phyloP scores from a whole-genome alignment of 2,888 invertebrate genomes.

The Apoda limacodes region DNA sequence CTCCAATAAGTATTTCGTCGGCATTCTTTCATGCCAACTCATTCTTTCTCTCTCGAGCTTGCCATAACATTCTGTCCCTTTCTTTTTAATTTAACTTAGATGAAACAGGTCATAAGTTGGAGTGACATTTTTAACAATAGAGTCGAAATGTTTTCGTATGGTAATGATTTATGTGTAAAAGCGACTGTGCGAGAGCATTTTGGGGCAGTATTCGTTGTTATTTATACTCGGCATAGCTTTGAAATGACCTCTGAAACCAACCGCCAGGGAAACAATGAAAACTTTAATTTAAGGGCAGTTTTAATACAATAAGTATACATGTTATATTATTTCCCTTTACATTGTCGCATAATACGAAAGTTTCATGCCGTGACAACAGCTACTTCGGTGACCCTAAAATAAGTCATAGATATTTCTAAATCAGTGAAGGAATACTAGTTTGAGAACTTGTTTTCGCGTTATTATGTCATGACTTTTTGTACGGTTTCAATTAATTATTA shows the following conservation, averaged over 20 bases:
- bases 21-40: constrained; percentile 45
- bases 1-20: constrained; percentile 31
- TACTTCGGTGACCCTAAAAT: too few relatives aligned
- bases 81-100: constrained; percentile 58
- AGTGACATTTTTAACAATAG: constrained; percentile 68
- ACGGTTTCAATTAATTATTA: too few relatives aligned
- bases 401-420: too few relatives aligned
- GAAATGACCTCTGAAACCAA: constrained; percentile 33
- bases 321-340: too few relatives aligned
- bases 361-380: too few relatives aligned
- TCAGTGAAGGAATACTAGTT: too few relatives aligned
- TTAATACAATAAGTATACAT: constrained; percentile 26
- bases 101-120: constrained; percentile 65
- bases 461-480: too few relatives aligned
- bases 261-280: constrained; percentile 41
- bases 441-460: too few relatives aligned
- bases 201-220: constrained; percentile 43
- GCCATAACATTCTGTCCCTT: constrained; percentile 34
- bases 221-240: constrained; percentile 43
- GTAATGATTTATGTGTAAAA: constrained; percentile 66
- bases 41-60: constrained; percentile 37
- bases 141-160: constrained; percentile 67
- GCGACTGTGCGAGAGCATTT: constrained; percentile 46
- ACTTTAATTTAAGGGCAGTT: constrained; percentile 33
- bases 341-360: too few relatives aligned